Conservation (phyloP, 2,797 vertebrate genomes). For the Rhinoraja longicauda region DNA sequence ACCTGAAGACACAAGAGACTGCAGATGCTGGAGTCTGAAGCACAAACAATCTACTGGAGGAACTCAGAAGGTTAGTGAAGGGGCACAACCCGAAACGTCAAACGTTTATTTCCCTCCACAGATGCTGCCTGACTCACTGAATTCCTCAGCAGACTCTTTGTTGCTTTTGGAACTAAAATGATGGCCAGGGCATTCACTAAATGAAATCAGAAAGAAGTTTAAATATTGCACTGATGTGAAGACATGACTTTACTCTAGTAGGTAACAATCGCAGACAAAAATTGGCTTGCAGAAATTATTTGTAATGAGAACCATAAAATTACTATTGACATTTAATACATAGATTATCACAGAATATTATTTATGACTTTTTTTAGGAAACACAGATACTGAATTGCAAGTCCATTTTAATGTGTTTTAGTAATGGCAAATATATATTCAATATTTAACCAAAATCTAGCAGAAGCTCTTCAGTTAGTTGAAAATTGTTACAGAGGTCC, state of each 20-base stretch:
- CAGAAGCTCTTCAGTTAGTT: background rate
- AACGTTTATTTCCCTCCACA: too few species aligned
- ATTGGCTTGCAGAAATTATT: background rate
- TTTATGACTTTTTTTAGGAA: too few species aligned
- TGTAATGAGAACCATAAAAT: background rate
- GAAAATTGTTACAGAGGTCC: background rate
- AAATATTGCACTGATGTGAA: background rate
- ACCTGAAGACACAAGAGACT: too few species aligned
- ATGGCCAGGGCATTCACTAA: background rate
- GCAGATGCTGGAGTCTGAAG: too few species aligned
- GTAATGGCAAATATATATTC: background rate
- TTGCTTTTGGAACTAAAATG: constrained; percentile 13
- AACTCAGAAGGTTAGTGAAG: too few species aligned
- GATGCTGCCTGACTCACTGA: too few species aligned
- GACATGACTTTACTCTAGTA: background rate
- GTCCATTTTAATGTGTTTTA: background rate
- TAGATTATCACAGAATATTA: background rate
- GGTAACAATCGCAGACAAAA: background rate
- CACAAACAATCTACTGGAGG: too few species aligned
- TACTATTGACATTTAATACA: background rate
- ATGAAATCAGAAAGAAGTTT: background rate
- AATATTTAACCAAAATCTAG: too few species aligned
- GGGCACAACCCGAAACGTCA: too few species aligned
- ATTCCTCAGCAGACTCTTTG: too few species aligned
- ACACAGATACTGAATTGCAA: background rate